Base-by-base conservation (phyloP, 1,140 invertebrate genomes). In the Trichonephila inaurata region DNA sequence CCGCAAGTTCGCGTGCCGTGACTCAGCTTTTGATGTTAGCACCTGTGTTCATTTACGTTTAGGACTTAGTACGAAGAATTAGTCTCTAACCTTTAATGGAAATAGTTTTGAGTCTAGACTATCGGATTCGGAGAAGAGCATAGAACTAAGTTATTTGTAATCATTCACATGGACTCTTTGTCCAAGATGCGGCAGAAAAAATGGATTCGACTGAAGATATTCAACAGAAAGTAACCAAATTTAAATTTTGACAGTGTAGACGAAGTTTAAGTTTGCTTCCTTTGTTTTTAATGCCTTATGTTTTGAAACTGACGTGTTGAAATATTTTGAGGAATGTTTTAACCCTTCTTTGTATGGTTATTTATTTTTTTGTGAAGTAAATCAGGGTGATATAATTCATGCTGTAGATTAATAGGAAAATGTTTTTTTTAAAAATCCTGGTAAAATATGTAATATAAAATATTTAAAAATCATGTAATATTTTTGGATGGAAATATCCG, bases 1-100 rank as follows among this genome's bases (percentile, higher is more conserved):
- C 72, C 89, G 89, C 89, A 62, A 91, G 58, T 62, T 91, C 61
- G 90, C 90, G 90, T 91, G 90, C 90, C 28, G 33, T 83, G 77
- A 83, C 90, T 91, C 77, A 91, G 60, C 61, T 64, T 40, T 61
- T 21, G 69, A 21, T 40, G 81, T 91, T 64, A 64, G 33, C 90
- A 91, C 90, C 90, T 91, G 90, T 91, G 81, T 91, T 91, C 90
- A 85, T 91, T 91, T 91, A 83, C 90, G 77, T 72, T 33, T 91
- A 61, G 90, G 69, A 91, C 58, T 66, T 66, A 44, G 58, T 91
- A 91, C 90, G 44, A 91, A 91, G 90, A 91, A 91, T 77, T 77
- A 91, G 90, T 60, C 72, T 82, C 16, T 64, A 91, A 91, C 90
- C 58, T 91, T 83, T 91, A 91, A 91, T 91, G 90, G 90, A 77